Conservation (phyloP, 2,113 vertebrate species). For the Lethenteron reissneri region DNA sequence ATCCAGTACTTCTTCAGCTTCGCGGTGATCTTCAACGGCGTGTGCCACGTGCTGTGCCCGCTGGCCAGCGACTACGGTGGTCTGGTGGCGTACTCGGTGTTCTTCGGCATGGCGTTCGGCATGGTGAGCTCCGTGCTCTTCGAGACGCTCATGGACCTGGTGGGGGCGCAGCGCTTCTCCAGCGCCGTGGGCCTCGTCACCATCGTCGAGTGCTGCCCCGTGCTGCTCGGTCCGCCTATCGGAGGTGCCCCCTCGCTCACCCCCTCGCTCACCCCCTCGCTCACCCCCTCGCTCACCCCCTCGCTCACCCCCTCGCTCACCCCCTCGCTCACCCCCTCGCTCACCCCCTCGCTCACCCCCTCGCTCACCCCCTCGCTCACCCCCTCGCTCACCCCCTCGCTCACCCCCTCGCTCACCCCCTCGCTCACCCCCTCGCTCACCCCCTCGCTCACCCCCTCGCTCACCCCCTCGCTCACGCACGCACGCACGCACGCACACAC, state of each 20-base stretch:
- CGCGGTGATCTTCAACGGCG: constrained; percentile 31
- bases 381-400: constrained; percentile 7
- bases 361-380: constrained; percentile 8
- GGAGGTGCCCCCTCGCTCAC: constrained; percentile 29
- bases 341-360: constrained; percentile 11
- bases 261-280: neutral
- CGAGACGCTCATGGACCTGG: constrained; percentile 43
- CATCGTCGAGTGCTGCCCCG: constrained; percentile 35
- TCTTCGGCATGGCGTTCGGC: constrained; percentile 32
- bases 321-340: constrained; percentile 11
- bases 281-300: constrained; percentile 11
- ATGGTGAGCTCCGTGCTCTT: constrained; percentile 45
- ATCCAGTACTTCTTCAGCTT: constrained; percentile 44
- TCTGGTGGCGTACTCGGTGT: constrained; percentile 21
- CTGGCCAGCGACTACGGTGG: constrained; percentile 24
- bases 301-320: constrained; percentile 11
- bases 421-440: constrained; percentile 11
- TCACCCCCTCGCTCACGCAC: neutral
- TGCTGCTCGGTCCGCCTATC: constrained; percentile 38
- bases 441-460: too few species aligned
- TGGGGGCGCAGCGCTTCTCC: constrained; percentile 30
- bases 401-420: constrained; percentile 11
- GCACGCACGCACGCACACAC: neutral
- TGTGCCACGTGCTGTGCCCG: constrained; percentile 39
- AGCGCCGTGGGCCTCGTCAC: constrained; percentile 40